Conservation (phyloP, 2,113 vertebrate species). For the Tinamus guttatus region DNA sequence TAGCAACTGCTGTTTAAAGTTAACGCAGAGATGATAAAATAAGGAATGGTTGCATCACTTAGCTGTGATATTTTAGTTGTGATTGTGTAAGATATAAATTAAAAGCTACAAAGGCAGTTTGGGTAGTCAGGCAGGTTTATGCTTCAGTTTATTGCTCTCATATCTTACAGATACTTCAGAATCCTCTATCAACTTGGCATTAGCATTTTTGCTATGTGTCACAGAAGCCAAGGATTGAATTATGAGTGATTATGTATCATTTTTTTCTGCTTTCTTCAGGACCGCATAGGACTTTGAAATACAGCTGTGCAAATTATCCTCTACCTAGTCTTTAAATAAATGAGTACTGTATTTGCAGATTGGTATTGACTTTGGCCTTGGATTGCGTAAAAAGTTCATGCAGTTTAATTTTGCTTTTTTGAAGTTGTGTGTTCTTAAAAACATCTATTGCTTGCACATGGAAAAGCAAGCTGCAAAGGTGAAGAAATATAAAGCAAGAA, state of each 20-base stretch:
- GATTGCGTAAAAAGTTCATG: background rate
- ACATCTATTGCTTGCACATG: background rate
- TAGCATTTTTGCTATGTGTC: background rate
- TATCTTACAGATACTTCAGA: background rate
- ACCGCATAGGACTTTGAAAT: background rate
- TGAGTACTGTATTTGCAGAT: background rate
- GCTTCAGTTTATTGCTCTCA: background rate
- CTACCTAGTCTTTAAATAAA: background rate
- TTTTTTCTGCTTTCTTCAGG: background rate
- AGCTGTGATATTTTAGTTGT: background rate
- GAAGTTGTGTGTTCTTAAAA: background rate
- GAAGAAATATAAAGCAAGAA: background rate
- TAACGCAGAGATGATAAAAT: background rate
- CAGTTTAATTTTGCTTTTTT: background rate
- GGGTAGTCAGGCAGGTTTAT: background rate
- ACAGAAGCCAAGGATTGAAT: background rate
- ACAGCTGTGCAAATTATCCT: background rate
- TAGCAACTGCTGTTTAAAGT: background rate
- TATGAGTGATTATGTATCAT: background rate
- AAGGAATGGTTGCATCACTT: background rate
- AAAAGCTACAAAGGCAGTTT: background rate
- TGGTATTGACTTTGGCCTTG: background rate
- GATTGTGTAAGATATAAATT: background rate
- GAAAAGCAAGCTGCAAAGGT: background rate
- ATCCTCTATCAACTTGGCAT: background rate